A percentile compares a stretch with the other conserved stretches of the same genome.
Conservation (phyloP, 53 echinoderm and acorn worm species). For the Actinopyga echinites region DNA sequence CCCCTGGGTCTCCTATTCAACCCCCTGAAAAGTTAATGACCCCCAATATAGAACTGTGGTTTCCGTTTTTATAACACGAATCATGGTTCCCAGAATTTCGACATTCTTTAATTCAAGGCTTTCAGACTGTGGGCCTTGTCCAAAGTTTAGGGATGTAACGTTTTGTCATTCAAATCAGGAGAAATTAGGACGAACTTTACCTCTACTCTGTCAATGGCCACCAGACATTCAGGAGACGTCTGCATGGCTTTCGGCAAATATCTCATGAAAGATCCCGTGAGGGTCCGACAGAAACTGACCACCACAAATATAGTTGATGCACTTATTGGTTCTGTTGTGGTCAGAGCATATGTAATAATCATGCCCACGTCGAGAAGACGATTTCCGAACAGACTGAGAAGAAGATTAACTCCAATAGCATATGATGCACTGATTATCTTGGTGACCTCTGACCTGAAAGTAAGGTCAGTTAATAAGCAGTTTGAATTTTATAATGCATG, state of each 20-base stretch:
- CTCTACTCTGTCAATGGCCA: constrained; percentile 77
- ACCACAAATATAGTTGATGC: constrained; percentile 78
- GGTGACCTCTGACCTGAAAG: constrained; percentile 69
- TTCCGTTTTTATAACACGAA: too few species aligned
- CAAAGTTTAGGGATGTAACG: too few species aligned
- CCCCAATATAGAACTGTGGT: too few species aligned
- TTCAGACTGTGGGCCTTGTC: too few species aligned
- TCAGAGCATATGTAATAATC: constrained; percentile 71
- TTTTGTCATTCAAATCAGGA: too few species aligned
- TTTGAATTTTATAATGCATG: too few species aligned
- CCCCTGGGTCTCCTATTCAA: too few species aligned
- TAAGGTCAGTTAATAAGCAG: too few species aligned
- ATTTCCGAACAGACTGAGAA: constrained; percentile 76
- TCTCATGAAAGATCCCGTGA: constrained; percentile 71
- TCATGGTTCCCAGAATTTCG: too few species aligned
- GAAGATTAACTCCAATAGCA: constrained; percentile 68
- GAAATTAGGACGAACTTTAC: too few species aligned
- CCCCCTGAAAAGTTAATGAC: too few species aligned
- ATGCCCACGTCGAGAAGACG: constrained; percentile 83
- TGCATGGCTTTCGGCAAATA: constrained; percentile 73
- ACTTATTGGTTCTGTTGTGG: constrained; percentile 47
- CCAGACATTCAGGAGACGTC: constrained; percentile 60
- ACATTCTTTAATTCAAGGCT: too few species aligned
- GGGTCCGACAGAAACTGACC: constrained; percentile 63
- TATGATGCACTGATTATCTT: constrained; percentile 76